phyloP scores from a whole-genome alignment of 2,888 invertebrate genomes.

The Pedicia rivosa region DNA sequence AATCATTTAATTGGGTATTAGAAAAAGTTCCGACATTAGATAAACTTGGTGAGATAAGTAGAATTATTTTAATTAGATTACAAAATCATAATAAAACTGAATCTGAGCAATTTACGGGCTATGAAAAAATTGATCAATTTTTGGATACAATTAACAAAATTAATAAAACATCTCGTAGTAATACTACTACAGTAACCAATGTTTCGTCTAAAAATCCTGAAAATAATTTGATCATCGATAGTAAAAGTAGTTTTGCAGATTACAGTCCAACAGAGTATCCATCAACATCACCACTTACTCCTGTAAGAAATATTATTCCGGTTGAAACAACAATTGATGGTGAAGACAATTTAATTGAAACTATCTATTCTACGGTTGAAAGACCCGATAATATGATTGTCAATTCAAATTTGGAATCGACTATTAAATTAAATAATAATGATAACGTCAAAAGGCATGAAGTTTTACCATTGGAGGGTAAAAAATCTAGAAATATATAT shows the following conservation, averaged over 20 bases:
- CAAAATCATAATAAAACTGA: constrained; percentile 1
- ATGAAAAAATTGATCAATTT: neutral
- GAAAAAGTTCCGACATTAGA: constrained; percentile 43
- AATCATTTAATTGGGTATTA: constrained; percentile 35
- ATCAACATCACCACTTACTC: constrained; percentile 16
- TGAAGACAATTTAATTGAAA: too few species aligned
- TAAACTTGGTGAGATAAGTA: constrained; percentile 52
- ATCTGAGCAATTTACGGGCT: neutral
- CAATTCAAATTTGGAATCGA: too few species aligned
- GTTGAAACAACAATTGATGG: constrained; percentile 4
- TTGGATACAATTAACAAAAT: too few species aligned
- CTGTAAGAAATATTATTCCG: constrained; percentile 12
- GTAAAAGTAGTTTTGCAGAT: constrained; percentile 29
- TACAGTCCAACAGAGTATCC: constrained; percentile 25
- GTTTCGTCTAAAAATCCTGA: neutral
- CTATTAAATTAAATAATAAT: neutral
- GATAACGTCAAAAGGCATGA: neutral
- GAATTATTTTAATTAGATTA: constrained; percentile 49
- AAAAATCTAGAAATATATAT: constrained; percentile 12
- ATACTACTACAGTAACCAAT: neutral
- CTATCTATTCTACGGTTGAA: too few species aligned
- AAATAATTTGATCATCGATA: constrained; percentile 18
- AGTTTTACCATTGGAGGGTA: neutral
- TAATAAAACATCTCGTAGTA: too few species aligned
- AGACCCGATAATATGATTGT: too few species aligned